Conservation (phyloP, 1,140 invertebrate genomes). For the Procambarus virginalis region DNA sequence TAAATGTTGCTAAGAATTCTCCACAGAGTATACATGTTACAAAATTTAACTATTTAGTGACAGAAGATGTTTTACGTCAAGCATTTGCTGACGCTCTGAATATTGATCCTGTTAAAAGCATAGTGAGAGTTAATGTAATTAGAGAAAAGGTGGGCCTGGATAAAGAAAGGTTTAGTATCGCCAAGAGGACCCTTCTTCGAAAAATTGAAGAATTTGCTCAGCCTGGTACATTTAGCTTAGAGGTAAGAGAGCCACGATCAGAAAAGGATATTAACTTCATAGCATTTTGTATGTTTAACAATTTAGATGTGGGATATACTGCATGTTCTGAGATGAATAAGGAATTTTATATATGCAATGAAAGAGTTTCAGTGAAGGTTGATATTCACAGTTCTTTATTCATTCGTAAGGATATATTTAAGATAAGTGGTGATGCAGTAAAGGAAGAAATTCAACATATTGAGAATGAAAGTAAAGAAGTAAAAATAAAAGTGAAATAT, state of each 20-base stretch:
- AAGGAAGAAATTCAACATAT: neutral
- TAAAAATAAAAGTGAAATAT: slow-evolving; percentile 6
- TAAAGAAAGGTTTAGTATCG: neutral
- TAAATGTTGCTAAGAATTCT: slow-evolving; percentile 9
- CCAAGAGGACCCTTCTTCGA: neutral
- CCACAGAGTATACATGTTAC: slow-evolving; percentile 2
- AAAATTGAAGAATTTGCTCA: slow-evolving; percentile 17
- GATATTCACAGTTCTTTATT: slow-evolving; percentile 32
- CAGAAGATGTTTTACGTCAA: slow-evolving; percentile 19
- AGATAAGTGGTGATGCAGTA: neutral
- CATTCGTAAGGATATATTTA: slow-evolving; percentile 12
- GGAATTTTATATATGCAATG: neutral
- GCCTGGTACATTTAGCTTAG: neutral
- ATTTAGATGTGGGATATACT: slow-evolving; percentile 19
- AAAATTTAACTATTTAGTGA: neutral
- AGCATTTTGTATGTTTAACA: slow-evolving; percentile 26
- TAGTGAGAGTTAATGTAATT: slow-evolving; percentile 16
- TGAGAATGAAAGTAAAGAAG: neutral
- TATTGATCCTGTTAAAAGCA: slow-evolving; percentile 1
- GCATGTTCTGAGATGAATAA: slow-evolving; percentile 32
- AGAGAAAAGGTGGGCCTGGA: neutral
- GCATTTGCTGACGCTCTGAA: slow-evolving; percentile 14
- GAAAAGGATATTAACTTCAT: slow-evolving; percentile 25
- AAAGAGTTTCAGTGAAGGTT: slow-evolving; percentile 11
- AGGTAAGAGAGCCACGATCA: slow-evolving; percentile 28